Evolutionary conservation across 2,113 vertebrate genomes (phyloP).

Genomic region (Himantopus leucocephalus): DNA sequence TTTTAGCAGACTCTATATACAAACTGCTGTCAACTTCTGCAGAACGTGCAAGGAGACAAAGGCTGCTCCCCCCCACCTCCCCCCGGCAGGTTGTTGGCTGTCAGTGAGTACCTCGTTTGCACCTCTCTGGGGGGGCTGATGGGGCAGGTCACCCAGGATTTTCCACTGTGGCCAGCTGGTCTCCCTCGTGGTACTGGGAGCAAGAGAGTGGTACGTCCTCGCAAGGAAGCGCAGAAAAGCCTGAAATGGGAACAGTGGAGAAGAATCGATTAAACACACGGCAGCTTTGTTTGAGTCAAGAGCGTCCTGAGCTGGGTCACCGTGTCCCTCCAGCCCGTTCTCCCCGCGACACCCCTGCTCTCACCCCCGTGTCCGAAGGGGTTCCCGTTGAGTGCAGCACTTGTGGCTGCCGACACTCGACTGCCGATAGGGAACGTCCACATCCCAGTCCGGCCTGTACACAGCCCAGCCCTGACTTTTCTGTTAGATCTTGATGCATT

Average conservation of each 20-base stretch:
- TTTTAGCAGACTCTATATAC: neutral
- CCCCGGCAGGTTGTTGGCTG: rapidly evolving
- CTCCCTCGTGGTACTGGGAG: neutral
- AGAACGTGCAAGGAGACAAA: neutral
- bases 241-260: neutral
- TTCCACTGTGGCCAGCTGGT: neutral
- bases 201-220: neutral
- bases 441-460: neutral
- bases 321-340: rapidly evolving
- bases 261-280: neutral
- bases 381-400: rapidly evolving
- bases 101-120: neutral
- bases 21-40: neutral
- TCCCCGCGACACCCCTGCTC: rapidly evolving
- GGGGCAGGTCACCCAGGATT: neutral
- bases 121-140: neutral
- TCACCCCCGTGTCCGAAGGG: rapidly evolving
- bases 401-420: rapidly evolving
- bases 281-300: neutral
- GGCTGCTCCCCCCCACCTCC: neutral
- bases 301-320: neutral
- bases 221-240: neutral
- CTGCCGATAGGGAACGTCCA: neutral
- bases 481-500: neutral
- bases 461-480: neutral